Evolutionary conservation across 2,888 invertebrate genomes (phyloP), one percentile per base, ranked within the genome.

Genomic region (Troilus luridus): DNA sequence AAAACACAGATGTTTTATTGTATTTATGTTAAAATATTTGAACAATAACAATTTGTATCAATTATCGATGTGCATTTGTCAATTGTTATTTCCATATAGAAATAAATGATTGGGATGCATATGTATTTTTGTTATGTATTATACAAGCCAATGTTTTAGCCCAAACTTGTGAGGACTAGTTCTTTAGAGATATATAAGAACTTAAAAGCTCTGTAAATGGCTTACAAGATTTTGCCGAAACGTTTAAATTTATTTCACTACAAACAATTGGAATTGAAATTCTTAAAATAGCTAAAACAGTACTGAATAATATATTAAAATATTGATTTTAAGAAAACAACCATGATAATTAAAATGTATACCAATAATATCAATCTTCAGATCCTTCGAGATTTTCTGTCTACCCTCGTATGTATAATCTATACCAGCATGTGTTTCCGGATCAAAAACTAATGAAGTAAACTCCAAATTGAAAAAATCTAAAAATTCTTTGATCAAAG

Each of bases 401-500:
- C 96, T 95, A 60, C 96, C 96, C 93, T 95, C 95, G 93, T 96
- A 96, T 91, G 95, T 94, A 93, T 96, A 96, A 92, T 95, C 95
- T 93, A 95, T 95, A 54, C 96, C 96, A 94, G 96, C 95, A 93
- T 96, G 96, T n/a, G 96, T 96, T 95, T 98, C 98, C 60, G 97
- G 96, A 94, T 97, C 97, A 94, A 97, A 97, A 72, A 98, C 97
- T 93, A 97, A 96, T 93, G 97, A 94, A 64, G 97, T 97, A 93
- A 96, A 97, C 94, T 97, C 96, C 91, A 98, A 95, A 94, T 96
- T 96, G 94, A 97, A 97, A 94, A 95, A 97, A 94, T 97, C 97
- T 92, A 98, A 94, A 94, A 98, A 97, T 94, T 98, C 98, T 93
- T 96, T 95, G 81, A 98, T 96, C 93, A 98, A 94, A 91, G 95